phyloP scores from a whole-genome alignment of 2,797 vertebrate species.

The Intellagama lesueurii region DNA sequence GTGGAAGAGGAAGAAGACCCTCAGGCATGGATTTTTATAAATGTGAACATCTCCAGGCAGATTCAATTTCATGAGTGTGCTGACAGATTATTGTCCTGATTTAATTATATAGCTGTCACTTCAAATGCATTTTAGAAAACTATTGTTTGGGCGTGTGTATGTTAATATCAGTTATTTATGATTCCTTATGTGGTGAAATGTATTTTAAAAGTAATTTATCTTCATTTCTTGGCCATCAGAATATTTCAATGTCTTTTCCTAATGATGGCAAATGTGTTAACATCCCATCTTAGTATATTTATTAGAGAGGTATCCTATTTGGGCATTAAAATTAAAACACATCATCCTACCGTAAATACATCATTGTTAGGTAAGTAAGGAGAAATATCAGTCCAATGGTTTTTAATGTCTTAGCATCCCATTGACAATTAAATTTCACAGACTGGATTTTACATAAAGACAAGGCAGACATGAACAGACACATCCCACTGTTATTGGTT shows the following conservation, averaged over 20 bases:
- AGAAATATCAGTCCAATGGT: constrained; percentile 34
- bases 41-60: neutral
- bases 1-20: neutral
- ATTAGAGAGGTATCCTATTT: constrained; percentile 39
- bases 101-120: constrained; percentile 59
- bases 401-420: constrained; percentile 20
- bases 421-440: constrained; percentile 22
- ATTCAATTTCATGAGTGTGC: constrained; percentile 32
- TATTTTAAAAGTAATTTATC: constrained; percentile 54
- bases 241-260: constrained; percentile 12
- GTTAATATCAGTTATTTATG: constrained; percentile 35
- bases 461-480: neutral
- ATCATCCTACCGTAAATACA: constrained; percentile 28
- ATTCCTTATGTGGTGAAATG: constrained; percentile 35
- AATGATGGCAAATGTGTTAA: constrained; percentile 36
- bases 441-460: constrained; percentile 1
- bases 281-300: constrained; percentile 28
- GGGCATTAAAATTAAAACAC: constrained; percentile 46
- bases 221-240: constrained; percentile 48
- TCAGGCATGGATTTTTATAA: neutral
- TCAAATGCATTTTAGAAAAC: constrained; percentile 57
- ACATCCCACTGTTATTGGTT: neutral
- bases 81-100: constrained; percentile 44
- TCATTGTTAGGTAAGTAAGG: constrained; percentile 28
- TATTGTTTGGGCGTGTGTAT: constrained; percentile 51